Conservation (phyloP, 2,888 invertebrate genomes). For the Cactoblastis cactorum region DNA sequence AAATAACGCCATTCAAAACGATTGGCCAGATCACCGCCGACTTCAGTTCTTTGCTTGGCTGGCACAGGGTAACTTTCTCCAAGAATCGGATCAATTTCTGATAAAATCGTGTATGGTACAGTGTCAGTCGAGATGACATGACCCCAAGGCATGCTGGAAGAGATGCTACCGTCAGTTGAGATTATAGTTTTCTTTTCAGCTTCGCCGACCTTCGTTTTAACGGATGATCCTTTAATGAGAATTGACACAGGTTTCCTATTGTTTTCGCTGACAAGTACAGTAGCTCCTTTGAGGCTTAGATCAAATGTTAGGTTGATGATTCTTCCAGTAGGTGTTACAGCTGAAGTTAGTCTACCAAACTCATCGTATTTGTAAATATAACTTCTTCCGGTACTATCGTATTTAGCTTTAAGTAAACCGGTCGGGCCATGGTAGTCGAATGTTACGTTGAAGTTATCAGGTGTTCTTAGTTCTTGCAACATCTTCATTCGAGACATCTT, state of each 20-base stretch:
- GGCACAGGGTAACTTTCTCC: conserved; percentile 95
- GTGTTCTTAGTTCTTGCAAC: conserved; percentile 93
- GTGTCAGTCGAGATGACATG: conserved; percentile 93
- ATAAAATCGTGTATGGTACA: conserved; percentile 92
- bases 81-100: conserved; percentile 92
- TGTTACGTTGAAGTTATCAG: conserved; percentile 95
- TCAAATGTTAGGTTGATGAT: conserved; percentile 93
- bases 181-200: conserved; percentile 90
- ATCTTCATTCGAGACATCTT: conserved; percentile 96
- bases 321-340: conserved; percentile 97
- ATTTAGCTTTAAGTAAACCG: conserved; percentile 91
- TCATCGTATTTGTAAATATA: conserved; percentile 97
- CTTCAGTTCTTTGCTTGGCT: conserved; percentile 92
- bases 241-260: conserved; percentile 90
- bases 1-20: conserved; percentile 98
- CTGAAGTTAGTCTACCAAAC: conserved; percentile 93
- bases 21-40: conserved; percentile 93
- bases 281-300: conserved; percentile 93
- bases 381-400: conserved; percentile 93
- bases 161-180: conserved; percentile 90
- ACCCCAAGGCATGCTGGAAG: conserved; percentile 90
- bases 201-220: conserved; percentile 89
- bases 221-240: conserved; percentile 92
- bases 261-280: conserved; percentile 90
- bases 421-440: conserved; percentile 96